A percentile compares a stretch with the other conserved stretches of the same genome.
Evolutionary conservation across 2,888 invertebrate species (phyloP).

Genomic region (Agrenia bidenticulata): DNA sequence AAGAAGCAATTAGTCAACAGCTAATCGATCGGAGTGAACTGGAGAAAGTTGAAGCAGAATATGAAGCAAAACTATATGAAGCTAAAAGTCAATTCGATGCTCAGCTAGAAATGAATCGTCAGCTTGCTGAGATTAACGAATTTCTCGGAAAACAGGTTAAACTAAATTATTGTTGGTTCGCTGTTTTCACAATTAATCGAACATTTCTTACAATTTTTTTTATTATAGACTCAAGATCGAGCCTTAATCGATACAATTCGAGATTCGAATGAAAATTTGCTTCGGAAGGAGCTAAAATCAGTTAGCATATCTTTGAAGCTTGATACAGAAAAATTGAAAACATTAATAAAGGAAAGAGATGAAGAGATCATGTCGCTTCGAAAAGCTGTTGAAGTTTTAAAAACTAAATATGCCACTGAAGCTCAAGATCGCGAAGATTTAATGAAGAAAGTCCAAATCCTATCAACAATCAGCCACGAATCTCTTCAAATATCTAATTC

Average conservation of each 20-base stretch:
- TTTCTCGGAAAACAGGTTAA: conserved; percentile 21
- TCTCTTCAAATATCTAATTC: not conserved
- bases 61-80: conserved; percentile 29
- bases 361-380: conserved; percentile 38
- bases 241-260: conserved; percentile 31
- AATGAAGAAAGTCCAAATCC: conserved; percentile 28
- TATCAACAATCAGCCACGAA: conserved; percentile 24
- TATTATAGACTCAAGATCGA: conserved; percentile 23
- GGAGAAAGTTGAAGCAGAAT: conserved; percentile 24
- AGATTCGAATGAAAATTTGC: conserved; percentile 30
- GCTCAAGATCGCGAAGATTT: conserved; percentile 31
- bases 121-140: conserved; percentile 30
- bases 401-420: conserved; percentile 34
- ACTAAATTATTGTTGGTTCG: not conserved
- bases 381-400: conserved; percentile 29
- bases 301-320: conserved; percentile 28
- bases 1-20: conserved; percentile 35
- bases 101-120: conserved; percentile 26
- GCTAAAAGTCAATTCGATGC: conserved; percentile 27
- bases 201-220: not conserved
- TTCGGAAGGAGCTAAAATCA: conserved; percentile 26
- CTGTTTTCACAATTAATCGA: not conserved
- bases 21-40: conserved; percentile 35
- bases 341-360: conserved; percentile 28
- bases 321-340: conserved; percentile 31